phyloP scores from a whole-genome alignment of 1,140 invertebrate species.

The Homalodisca vitripennis region DNA sequence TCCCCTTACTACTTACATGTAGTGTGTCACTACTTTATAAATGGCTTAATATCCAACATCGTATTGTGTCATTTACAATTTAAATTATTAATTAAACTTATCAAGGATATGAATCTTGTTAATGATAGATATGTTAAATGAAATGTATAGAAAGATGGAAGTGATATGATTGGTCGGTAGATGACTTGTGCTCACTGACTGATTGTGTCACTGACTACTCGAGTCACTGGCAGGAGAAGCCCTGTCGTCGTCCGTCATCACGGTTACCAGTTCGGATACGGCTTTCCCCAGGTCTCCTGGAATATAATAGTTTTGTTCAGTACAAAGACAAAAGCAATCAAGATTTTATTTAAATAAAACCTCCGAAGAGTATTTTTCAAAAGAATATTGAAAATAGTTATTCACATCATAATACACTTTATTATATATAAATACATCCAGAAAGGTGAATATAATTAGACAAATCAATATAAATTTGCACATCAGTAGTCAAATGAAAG shows the following conservation, averaged over 20 bases:
- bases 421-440: too few species aligned
- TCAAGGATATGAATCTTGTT: slow-evolving; percentile 4
- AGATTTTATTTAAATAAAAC: slow-evolving; percentile 2
- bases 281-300: slow-evolving; percentile 79
- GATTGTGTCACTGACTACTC: slow-evolving; percentile 20
- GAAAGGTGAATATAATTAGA: too few species aligned
- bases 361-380: neutral
- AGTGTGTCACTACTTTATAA: slow-evolving; percentile 2
- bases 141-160: slow-evolving; percentile 12
- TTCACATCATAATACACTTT: too few species aligned
- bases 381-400: neutral
- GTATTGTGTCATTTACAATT: slow-evolving; percentile 11
- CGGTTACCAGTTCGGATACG: slow-evolving; percentile 81
- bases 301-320: slow-evolving; percentile 42
- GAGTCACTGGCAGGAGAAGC: slow-evolving; percentile 28
- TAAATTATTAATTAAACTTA: slow-evolving; percentile 22
- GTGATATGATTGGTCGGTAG: slow-evolving; percentile 4
- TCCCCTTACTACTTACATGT: slow-evolving; percentile 7
- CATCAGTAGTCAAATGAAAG: too few species aligned
- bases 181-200: neutral
- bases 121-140: slow-evolving; percentile 17
- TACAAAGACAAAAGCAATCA: neutral
- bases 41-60: neutral
- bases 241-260: slow-evolving; percentile 75
- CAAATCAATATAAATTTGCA: too few species aligned